Base-by-base conservation (phyloP, 2,888 invertebrate genomes). In the Eupithecia exiguata region DNA sequence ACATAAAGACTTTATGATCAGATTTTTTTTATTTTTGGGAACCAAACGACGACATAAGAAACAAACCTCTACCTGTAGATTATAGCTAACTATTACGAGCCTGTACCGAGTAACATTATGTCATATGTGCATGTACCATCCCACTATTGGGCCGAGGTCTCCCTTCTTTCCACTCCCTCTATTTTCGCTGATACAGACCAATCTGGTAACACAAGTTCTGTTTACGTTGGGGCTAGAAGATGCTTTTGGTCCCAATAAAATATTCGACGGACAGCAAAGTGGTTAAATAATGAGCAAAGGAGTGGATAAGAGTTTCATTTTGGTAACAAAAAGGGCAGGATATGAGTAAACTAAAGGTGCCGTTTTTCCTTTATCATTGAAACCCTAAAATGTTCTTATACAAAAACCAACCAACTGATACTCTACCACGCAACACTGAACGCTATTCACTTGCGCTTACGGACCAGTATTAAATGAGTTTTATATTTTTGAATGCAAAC, bases 311-410 rank as follows among this genome's bases (percentile, higher is more conserved):
- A 5, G 14, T 36, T 10, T n/a, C 6, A n/a, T n/a, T 36, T 12
- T 9, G 35, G 35, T 18, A 35, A 2, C 5, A 35, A 35, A 35
- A 62, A 62, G n/a, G n/a, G 18, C 38, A 36, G n/a, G 6, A 36
- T 12, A 18, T 63, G 9, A 36, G 18, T 63, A 36, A 65, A 65
- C n/a, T 21, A 66, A 66, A 40, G 40, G 21, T 43, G 21, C 40
- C 21, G 40, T 66, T 66, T 66, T 40, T 38, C 25, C 40, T 7
- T 4, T 16, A 25, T 66, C 40, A n/a, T 40, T 3, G 40, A 14
- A 66, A 66, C 66, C 66, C 66, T 40, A 65, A 91, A 92, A 91
- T 90, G 85, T 89, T 90, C 84, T 86, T 85, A 82, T 78, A 78
- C 79, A 80, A 81, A 77, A 75, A 77, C 80, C 80, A 77, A 77